Evolutionary conservation across 2,113 vertebrate genomes (phyloP), one percentile per base, ranked within the genome.

Genomic region (Naja naja): DNA sequence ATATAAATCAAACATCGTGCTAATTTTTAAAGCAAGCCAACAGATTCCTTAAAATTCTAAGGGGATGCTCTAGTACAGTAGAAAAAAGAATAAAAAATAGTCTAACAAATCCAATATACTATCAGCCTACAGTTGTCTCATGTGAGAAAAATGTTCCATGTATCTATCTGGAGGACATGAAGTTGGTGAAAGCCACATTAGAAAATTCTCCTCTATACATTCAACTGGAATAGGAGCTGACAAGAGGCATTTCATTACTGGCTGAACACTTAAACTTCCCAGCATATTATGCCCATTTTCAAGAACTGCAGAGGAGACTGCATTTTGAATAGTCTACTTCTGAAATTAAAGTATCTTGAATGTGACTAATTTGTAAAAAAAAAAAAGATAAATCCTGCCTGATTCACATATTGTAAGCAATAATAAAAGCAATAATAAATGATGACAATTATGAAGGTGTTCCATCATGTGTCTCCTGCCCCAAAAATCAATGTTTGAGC

Each of bases 11-110:
- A 81, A 81, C 4, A 53, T 54, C 1, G 7, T 23, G 30, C 30
- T 47, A 74, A 52, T 23, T 22, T 90, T 81, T 89, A 85, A 92
- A 93, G 95, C 93, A 94, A n/a, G 20, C 95, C 95, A 93, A 95
- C 90, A 85, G 0, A 0, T 91, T 86, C 74, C 94, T 94, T 85
- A 95, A 93, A 91, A 89, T 88, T 58, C 56, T 2, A 5, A 81
- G 89, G 91, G 95, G 95, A 94, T 89, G 89, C 87, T 93, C 94
- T 88, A 95, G 92, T 90, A 94, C 90, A 95, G 93, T 90, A 95
- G 92, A 94, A 94, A 81, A 95, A 85, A 27, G 43, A 45, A 39
- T 86, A 69, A 8, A 27, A 89, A 93, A 91, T 54, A 14, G 93
- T 94, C 94, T 94, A 53, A 1, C 4, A 91, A 96, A 95, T 88